phyloP scores from a whole-genome alignment of 1,140 invertebrate species.

The Sycophila sp. region DNA sequence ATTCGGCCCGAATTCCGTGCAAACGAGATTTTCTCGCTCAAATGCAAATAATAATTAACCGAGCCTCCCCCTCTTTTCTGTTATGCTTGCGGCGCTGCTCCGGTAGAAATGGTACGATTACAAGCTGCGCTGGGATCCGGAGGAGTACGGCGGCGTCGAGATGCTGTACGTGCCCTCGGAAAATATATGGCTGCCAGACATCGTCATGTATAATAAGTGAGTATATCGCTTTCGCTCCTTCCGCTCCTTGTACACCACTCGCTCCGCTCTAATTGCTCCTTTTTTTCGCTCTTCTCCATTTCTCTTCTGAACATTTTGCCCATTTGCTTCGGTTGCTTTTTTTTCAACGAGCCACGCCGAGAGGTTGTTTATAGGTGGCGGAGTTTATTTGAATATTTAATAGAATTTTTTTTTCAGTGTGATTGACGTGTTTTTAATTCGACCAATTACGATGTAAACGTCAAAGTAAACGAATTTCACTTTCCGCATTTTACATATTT shows the following conservation, averaged over 20 bases:
- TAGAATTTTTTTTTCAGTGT: too few species aligned
- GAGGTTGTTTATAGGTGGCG: too few species aligned
- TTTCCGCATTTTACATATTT: too few species aligned
- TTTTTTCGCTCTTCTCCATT: slow-evolving; percentile 1
- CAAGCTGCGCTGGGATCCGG: slow-evolving; percentile 91
- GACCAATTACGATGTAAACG: too few species aligned
- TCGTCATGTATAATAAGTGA: slow-evolving; percentile 90
- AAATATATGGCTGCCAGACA: slow-evolving; percentile 92
- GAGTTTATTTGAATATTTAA: too few species aligned
- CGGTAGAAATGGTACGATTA: slow-evolving; percentile 95
- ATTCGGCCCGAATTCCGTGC: not conserved
- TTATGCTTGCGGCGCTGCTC: not conserved
- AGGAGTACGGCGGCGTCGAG: slow-evolving; percentile 92
- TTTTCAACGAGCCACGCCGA: not conserved
- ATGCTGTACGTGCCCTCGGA: slow-evolving; percentile 92
- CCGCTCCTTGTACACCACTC: not conserved
- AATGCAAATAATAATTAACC: slow-evolving; percentile 35
- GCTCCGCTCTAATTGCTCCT: not conserved
- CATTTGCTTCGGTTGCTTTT: not conserved
- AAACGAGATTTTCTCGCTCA: not conserved
- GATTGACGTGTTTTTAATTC: too few species aligned
- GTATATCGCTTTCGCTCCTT: slow-evolving; percentile 37
- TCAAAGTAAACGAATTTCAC: too few species aligned
- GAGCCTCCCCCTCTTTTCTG: slow-evolving; percentile 35
- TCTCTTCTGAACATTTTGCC: not conserved